These are phyloP conservation scores for Apoda limacodes DNA, from an alignment of 2,888 invertebrate genomes.

Conservation along the genomic window DNA sequence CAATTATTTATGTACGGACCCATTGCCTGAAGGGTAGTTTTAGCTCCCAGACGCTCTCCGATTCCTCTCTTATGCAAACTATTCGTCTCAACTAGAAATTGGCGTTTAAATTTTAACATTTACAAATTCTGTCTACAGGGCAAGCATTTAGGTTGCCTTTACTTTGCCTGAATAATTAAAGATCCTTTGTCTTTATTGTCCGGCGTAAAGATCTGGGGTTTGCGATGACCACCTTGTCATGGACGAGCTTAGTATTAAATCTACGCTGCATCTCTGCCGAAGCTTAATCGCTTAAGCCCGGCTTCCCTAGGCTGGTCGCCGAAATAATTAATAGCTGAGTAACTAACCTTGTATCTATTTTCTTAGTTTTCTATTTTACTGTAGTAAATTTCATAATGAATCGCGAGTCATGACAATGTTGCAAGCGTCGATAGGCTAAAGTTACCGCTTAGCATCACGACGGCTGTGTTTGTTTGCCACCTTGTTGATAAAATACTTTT, in stretches of 20 bases:
- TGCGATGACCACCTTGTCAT: constrained; percentile 68
- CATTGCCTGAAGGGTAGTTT: constrained; percentile 48
- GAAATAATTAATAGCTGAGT: constrained; percentile 53
- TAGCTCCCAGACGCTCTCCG: constrained; percentile 60
- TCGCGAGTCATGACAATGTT: too few species aligned
- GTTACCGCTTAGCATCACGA: too few species aligned
- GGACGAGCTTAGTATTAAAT: constrained; percentile 58
- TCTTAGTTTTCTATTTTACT: too few species aligned
- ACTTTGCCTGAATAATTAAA: constrained; percentile 56
- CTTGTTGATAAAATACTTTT: too few species aligned
- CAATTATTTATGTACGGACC: constrained; percentile 62
- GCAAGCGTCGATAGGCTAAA: too few species aligned
- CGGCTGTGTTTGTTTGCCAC: too few species aligned
- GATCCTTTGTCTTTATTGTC: constrained; percentile 64
- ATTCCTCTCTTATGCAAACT: constrained; percentile 64
- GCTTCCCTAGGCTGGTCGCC: constrained; percentile 30
- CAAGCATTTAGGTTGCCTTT: constrained; percentile 55
- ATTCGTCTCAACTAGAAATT: constrained; percentile 63
- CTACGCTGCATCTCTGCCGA: constrained; percentile 64
- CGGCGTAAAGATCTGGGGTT: constrained; percentile 56
- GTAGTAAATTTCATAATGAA: too few species aligned
- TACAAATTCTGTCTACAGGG: constrained; percentile 47
- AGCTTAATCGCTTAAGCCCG: constrained; percentile 57
- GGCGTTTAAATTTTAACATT: constrained; percentile 55
- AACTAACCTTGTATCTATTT: too few species aligned